Evolutionary conservation across 2,888 invertebrate species (phyloP).

Genomic region (Criorhina ranunculi): DNA sequence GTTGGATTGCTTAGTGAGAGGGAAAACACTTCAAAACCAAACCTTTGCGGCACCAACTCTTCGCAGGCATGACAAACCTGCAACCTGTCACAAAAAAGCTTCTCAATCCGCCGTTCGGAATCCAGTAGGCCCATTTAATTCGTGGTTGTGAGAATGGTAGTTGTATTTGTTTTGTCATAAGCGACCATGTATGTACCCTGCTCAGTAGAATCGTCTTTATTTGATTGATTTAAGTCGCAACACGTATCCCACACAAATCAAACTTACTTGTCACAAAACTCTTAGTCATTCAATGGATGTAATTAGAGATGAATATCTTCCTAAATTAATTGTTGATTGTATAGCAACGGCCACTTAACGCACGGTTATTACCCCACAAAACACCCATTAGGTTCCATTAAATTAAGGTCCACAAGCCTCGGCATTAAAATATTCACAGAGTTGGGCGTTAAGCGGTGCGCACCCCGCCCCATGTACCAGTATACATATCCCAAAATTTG

Average conservation of each 20-base stretch:
- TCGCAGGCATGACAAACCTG: too few relatives aligned
- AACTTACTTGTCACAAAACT: not conserved
- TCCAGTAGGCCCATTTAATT: too few relatives aligned
- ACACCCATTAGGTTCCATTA: conserved; percentile 63
- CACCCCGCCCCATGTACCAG: not conserved
- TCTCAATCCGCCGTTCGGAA: too few relatives aligned
- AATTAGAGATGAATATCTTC: conserved; percentile 34
- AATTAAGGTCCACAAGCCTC: conserved; percentile 50
- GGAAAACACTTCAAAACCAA: too few relatives aligned
- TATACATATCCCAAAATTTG: conserved; percentile 37
- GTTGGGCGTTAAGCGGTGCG: not conserved
- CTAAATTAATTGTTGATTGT: conserved; percentile 60
- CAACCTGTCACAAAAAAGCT: too few relatives aligned
- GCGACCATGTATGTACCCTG: too few relatives aligned
- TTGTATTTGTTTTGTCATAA: too few relatives aligned
- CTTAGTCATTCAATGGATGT: conserved; percentile 41
- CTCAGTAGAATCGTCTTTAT: too few relatives aligned
- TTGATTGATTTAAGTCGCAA: too few relatives aligned
- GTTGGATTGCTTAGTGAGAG: too few relatives aligned
- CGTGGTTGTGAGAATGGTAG: too few relatives aligned
- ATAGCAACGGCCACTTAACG: conserved; percentile 54
- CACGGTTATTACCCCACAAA: conserved; percentile 58
- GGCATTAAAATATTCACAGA: conserved; percentile 68
- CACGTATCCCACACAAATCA: not conserved
- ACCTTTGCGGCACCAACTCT: too few relatives aligned